Conservation (phyloP, 1,140 invertebrate genomes). For the Drosophila lowei region DNA sequence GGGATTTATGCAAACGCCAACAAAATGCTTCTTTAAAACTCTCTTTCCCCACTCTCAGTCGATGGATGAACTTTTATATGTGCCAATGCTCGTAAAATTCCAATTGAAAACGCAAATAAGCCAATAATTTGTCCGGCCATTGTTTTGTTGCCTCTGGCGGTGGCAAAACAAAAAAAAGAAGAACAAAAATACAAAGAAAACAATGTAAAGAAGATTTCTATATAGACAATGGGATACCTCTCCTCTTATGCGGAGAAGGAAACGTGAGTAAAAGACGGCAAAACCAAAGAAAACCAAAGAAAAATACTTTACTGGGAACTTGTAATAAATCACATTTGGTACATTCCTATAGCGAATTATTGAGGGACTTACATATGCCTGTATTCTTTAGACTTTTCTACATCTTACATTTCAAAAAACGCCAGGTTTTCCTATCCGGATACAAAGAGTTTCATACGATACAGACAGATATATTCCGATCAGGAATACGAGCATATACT, state of each 20-base stretch:
- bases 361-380: too few species aligned
- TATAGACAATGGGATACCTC: too few species aligned
- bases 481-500: too few species aligned
- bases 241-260: too few species aligned
- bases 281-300: neutral
- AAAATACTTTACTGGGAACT: neutral
- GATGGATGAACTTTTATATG: slow-evolving; percentile 19
- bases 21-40: slow-evolving; percentile 42
- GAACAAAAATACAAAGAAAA: neutral
- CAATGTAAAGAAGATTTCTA: too few species aligned
- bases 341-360: too few species aligned
- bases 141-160: slow-evolving; percentile 6
- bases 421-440: too few species aligned
- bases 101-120: slow-evolving; percentile 71
- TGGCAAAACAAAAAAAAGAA: slow-evolving; percentile 10
- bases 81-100: slow-evolving; percentile 55
- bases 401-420: too few species aligned
- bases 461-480: too few species aligned
- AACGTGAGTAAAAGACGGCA: neutral
- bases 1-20: slow-evolving; percentile 13
- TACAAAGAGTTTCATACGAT: too few species aligned
- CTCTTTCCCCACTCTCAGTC: neutral
- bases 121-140: slow-evolving; percentile 54
- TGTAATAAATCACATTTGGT: too few species aligned
- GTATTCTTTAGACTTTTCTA: too few species aligned